Base-by-base conservation (phyloP, 2,113 vertebrate genomes). In the Chaetops frenatus region DNA sequence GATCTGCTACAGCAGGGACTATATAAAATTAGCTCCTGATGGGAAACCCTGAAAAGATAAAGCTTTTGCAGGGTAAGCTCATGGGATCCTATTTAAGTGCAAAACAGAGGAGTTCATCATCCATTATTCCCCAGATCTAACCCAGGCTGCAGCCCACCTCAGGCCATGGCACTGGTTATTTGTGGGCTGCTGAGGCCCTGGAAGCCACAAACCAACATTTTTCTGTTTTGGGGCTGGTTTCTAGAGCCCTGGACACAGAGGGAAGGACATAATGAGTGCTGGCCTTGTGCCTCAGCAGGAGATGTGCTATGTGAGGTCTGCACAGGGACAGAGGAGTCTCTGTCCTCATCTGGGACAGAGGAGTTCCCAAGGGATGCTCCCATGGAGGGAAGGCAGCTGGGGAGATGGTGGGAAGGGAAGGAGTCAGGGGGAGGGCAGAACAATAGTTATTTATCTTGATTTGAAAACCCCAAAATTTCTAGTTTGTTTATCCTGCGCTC, bases 371-470 rank as follows among this genome's bases (percentile, higher is more conserved):
- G 94, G 81, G 90, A 93, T 38, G 71, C 20, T 58, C 38, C 56
- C 58, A 31, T 62, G 4, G 6, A 91, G 40, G 45, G 64, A 94
- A 83, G 60, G 79, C 94, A 90, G 92, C 82, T 82, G 80, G 67
- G 62, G 77, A 86, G 67, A 25, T 62, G 76, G 60, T 93, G 88
- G 92, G 91, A 96, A 95, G 86, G 51, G 60, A 90, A 94, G 44
- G 60, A 93, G 61, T 44, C 24, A 36, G 16, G 9, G 29, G 35
- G 18, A 54, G 50, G 42, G 65, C 60, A 92, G 80, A 89, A 95
- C 76, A 96, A 96, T 76, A 78, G 65, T 86, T 88, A 92, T 57
- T 95, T 95, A 54, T 95, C 96, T 95, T 92, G 22, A 38, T 94
- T 95, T 88, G 76, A 74, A 88, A 92, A 74, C 79, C 60, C 60